A percentile compares a stretch with the other conserved stretches of the same genome.
phyloP scores from a whole-genome alignment of 2,797 vertebrate genomes.

The Onychomys leucogaster region DNA sequence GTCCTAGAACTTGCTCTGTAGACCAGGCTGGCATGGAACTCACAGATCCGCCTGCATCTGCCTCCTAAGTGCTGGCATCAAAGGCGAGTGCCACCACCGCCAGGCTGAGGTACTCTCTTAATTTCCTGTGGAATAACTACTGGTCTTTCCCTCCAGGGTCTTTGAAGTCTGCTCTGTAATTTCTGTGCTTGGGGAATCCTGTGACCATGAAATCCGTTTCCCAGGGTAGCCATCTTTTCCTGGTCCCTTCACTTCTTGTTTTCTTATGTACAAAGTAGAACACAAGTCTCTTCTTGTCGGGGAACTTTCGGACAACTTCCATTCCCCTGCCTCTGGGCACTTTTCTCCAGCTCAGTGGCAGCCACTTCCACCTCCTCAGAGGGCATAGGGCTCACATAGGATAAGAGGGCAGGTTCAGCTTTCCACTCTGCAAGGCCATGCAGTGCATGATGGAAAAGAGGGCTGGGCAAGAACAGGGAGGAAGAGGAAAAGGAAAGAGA shows the following conservation, averaged over 20 bases:
- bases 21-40: neutral
- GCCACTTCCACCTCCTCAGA: neutral
- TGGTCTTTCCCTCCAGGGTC: neutral
- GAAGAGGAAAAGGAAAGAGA: neutral
- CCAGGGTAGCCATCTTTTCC: neutral
- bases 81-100: neutral
- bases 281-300: neutral
- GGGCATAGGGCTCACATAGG: neutral
- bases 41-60: neutral
- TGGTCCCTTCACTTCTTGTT: neutral
- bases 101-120: neutral
- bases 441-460: neutral
- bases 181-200: neutral
- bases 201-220: neutral
- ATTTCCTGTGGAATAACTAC: neutral
- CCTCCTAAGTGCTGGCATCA: neutral
- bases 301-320: slow-evolving; percentile 2
- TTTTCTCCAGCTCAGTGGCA: neutral
- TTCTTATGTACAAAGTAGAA: neutral
- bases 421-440: neutral
- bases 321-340: neutral
- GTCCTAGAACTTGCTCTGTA: neutral
- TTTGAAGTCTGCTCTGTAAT: slow-evolving; percentile 1
- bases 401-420: slow-evolving; percentile 15
- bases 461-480: neutral